Evolutionary conservation across 2,113 vertebrate genomes (phyloP).

Genomic region (Lasiurus borealis): DNA sequence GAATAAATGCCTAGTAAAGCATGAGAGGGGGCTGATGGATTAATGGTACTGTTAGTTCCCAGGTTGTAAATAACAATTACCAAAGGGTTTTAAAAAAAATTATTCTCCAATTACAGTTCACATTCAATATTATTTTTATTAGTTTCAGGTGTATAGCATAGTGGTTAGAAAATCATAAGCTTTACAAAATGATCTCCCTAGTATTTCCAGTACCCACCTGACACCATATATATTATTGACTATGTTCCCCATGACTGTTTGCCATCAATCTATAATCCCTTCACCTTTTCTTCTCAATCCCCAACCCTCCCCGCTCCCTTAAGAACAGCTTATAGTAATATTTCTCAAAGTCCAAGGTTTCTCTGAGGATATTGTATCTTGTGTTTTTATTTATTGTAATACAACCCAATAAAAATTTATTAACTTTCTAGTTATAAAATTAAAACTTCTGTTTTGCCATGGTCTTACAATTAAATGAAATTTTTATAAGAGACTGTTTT

Average conservation of each 20-base stretch:
- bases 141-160: neutral
- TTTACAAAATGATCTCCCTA: neutral
- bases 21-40: neutral
- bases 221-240: neutral
- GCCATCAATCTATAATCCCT: neutral
- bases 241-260: neutral
- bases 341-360: neutral
- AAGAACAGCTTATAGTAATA: neutral
- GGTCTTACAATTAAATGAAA: neutral
- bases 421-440: slow-evolving; percentile 33
- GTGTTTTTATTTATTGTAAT: slow-evolving; percentile 10
- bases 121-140: neutral
- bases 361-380: neutral
- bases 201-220: neutral
- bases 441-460: neutral
- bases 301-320: neutral
- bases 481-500: neutral
- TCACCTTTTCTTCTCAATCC: neutral
- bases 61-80: neutral
- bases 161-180: neutral
- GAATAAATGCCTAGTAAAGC: neutral
- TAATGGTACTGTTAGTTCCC: neutral
- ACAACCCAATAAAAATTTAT: neutral
- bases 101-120: neutral
- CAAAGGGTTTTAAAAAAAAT: neutral